These are phyloP conservation scores for Lordiphosa stackelbergi DNA, from an alignment of 1,140 invertebrate genomes.

Conservation along the genomic window DNA sequence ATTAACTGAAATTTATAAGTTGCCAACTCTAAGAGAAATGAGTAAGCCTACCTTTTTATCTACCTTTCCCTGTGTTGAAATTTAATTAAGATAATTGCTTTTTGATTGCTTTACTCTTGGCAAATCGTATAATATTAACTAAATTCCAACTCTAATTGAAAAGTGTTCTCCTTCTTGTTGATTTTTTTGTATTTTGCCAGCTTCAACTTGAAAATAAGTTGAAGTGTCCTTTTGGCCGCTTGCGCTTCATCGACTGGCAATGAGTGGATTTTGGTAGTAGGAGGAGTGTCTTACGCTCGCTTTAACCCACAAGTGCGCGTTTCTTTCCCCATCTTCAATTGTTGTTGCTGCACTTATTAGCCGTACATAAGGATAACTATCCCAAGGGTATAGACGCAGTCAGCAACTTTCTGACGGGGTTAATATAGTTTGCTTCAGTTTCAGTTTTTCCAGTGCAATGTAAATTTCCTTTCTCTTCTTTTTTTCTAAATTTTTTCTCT, in stretches of 20 bases:
- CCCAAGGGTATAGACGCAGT: conserved; percentile 21
- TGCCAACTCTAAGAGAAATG: no score
- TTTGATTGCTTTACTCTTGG: no score
- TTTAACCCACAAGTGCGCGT: conserved; percentile 27
- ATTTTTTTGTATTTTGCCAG: conserved; percentile 1
- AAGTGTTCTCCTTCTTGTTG: neutral
- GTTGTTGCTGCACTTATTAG: conserved; percentile 47
- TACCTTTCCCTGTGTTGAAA: no score
- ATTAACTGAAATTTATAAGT: no score
- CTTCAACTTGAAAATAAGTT: conserved; percentile 43
- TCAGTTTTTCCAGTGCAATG: conserved; percentile 18
- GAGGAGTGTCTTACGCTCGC: conserved; percentile 17
- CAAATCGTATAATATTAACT: no score
- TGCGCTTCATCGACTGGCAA: conserved; percentile 40
- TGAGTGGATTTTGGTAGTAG: conserved; percentile 32
- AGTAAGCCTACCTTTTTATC: no score
- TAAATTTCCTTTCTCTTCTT: conserved; percentile 28
- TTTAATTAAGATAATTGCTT: no score
- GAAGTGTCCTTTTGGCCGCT: conserved; percentile 28
- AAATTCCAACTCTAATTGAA: no score
- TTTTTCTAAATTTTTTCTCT: neutral
- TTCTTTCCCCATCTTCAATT: conserved; percentile 13
- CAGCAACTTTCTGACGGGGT: conserved; percentile 10
- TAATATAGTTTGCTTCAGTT: conserved; percentile 35
- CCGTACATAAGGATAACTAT: conserved; percentile 47